These are phyloP conservation scores for Chaenocephalus aceratus DNA, from an alignment of 2,113 vertebrate species.

Conservation along the genomic window DNA sequence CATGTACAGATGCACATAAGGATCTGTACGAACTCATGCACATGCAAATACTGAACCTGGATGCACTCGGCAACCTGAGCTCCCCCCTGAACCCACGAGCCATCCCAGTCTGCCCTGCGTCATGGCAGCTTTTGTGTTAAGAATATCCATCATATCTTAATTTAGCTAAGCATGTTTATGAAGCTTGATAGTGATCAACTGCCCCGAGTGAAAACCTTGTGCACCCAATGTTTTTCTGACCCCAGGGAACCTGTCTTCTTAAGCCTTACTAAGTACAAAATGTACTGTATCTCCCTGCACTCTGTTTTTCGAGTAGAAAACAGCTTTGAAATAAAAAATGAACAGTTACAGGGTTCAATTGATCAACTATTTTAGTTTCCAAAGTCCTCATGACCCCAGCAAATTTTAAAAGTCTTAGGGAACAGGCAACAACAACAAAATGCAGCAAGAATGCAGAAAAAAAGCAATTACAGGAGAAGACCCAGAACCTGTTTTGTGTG, in stretches of 20 bases:
- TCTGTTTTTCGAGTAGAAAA: too few relatives aligned
- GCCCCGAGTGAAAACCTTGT: conserved; percentile 18
- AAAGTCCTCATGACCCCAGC: too few relatives aligned
- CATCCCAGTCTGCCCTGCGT: conserved; percentile 43
- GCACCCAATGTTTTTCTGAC: conserved; percentile 47
- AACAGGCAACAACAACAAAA: not conserved
- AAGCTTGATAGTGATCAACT: conserved; percentile 43
- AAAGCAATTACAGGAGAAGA: too few relatives aligned
- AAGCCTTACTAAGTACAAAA: conserved; percentile 36
- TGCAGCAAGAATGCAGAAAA: not conserved
- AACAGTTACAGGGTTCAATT: too few relatives aligned
- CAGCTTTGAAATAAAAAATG: too few relatives aligned
- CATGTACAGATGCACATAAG: conserved; percentile 4
- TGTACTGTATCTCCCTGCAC: conserved; percentile 2
- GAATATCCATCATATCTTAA: conserved; percentile 35
- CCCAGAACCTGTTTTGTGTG: not conserved
- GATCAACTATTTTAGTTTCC: too few relatives aligned
- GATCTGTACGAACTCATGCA: conserved; percentile 33
- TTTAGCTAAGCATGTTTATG: conserved; percentile 53
- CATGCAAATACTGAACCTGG: conserved; percentile 46
- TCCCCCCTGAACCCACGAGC: conserved; percentile 36
- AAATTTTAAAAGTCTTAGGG: too few relatives aligned
- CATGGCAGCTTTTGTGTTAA: conserved; percentile 48
- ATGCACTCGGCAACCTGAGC: conserved; percentile 31
- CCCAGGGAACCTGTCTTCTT: conserved; percentile 42